Evolutionary conservation across 2,113 vertebrate genomes (phyloP).

Genomic region (Anoplopoma fimbria): DNA sequence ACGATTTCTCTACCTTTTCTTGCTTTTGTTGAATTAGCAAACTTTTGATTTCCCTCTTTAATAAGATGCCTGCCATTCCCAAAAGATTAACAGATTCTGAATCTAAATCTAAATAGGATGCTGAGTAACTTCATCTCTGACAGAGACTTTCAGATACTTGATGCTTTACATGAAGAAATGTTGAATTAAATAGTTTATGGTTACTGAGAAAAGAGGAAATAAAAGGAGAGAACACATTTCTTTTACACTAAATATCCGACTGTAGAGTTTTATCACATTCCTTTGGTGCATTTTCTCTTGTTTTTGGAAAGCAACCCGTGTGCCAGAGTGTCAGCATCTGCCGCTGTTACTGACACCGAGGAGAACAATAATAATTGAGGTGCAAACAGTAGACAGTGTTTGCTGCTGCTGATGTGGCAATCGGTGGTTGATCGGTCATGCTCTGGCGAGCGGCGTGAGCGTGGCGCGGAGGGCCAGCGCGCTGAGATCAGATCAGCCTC

Average conservation of each 20-base stretch:
- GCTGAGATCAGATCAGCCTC: slow-evolving; percentile 66
- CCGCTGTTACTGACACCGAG: neutral
- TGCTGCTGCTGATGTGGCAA: slow-evolving; percentile 31
- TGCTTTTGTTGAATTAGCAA: slow-evolving; percentile 28
- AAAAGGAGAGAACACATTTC: no score
- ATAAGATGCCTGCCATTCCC: slow-evolving; percentile 17
- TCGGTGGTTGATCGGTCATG: slow-evolving; percentile 48
- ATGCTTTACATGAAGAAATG: slow-evolving; percentile 6
- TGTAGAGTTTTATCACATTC: neutral
- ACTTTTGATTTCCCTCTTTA: slow-evolving; percentile 29
- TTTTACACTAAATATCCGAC: neutral
- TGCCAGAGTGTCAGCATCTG: slow-evolving; percentile 23
- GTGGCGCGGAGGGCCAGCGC: slow-evolving; percentile 31
- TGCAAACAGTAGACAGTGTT: slow-evolving; percentile 9
- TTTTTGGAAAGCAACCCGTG: slow-evolving; percentile 10
- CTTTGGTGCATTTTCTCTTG: neutral
- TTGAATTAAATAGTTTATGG: neutral
- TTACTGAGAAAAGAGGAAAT: neutral
- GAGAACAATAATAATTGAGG: slow-evolving; percentile 34
- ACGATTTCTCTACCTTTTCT: neutral
- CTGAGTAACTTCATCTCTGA: neutral
- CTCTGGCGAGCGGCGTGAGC: slow-evolving; percentile 16
- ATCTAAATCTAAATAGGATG: neutral
- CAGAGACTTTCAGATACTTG: neutral
- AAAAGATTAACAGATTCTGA: neutral